A percentile compares a stretch with the other conserved stretches of the same genome.
Evolutionary conservation across 2,797 vertebrate genomes (phyloP).

Genomic region (Periophthalmus magnuspinnatus): DNA sequence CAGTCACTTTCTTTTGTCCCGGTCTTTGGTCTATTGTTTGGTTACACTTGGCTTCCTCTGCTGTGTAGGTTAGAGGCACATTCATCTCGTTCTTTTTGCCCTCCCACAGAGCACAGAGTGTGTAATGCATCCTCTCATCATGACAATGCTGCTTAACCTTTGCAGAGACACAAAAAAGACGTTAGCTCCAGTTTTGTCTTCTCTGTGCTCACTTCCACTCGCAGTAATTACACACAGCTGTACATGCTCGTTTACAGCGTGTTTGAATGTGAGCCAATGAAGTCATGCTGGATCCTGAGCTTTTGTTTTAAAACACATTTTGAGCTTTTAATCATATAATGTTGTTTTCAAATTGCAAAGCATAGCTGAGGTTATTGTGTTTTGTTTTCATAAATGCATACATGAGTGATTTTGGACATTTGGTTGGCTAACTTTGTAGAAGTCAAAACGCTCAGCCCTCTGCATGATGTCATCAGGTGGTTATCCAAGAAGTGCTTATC

Average conservation of each 20-base stretch:
- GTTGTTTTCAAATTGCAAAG: background rate
- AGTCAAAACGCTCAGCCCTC: background rate
- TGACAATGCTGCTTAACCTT: constrained; percentile 11
- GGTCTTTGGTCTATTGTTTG: constrained; percentile 5
- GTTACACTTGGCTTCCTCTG: background rate
- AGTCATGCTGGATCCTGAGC: background rate
- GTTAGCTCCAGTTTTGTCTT: background rate
- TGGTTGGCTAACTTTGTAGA: background rate
- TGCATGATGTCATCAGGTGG: background rate
- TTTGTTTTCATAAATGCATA: background rate
- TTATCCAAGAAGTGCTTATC: background rate
- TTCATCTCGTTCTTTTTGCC: background rate
- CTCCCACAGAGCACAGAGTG: background rate
- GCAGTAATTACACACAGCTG: background rate
- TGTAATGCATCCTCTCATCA: constrained; percentile 9
- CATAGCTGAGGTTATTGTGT: background rate
- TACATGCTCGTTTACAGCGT: background rate
- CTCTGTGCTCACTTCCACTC: background rate
- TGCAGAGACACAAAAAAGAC: constrained; percentile 5
- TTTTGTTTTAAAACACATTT: background rate
- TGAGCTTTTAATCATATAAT: background rate
- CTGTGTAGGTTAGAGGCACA: constrained; percentile 1
- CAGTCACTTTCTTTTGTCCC: background rate
- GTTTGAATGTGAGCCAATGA: background rate
- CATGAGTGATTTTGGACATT: background rate